Percentiles rank a stretch among this genome's conserved stretches.
phyloP scores from a whole-genome alignment of 1,140 invertebrate genomes.

The Ceratina japonica region DNA sequence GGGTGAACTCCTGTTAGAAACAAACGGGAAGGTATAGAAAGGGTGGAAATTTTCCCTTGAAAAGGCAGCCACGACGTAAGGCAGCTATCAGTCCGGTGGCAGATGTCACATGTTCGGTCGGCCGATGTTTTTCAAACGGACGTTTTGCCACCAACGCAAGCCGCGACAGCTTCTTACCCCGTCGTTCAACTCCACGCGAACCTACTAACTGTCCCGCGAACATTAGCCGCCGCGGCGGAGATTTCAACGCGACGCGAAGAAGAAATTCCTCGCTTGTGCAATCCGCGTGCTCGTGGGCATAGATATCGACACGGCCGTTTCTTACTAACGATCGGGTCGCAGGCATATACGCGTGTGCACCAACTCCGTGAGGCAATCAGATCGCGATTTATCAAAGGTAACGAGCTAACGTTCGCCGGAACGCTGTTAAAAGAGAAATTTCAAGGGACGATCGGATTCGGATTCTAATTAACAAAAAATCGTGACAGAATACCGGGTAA shows the following conservation, averaged over 20 bases:
- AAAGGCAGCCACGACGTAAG: slow-evolving; percentile 46
- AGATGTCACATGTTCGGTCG: slow-evolving; percentile 72
- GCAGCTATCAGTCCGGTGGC: slow-evolving; percentile 58
- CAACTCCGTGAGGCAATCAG: slow-evolving; percentile 6
- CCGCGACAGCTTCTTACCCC: slow-evolving; percentile 72
- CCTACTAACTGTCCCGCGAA: slow-evolving; percentile 75
- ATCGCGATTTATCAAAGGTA: slow-evolving; percentile 19
- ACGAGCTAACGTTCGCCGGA: background rate
- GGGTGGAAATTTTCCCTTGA: slow-evolving; percentile 21
- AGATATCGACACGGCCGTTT: slow-evolving; percentile 43
- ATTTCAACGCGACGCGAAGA: slow-evolving; percentile 44
- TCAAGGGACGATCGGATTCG: background rate
- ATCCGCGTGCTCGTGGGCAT: slow-evolving; percentile 65
- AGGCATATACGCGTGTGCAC: background rate
- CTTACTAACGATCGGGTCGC: slow-evolving; percentile 20
- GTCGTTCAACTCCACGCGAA: slow-evolving; percentile 76
- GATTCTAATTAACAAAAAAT: background rate
- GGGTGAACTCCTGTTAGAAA: background rate
- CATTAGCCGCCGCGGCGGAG: slow-evolving; percentile 61
- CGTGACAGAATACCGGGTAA: background rate
- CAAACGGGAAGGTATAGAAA: background rate
- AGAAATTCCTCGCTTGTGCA: slow-evolving; percentile 78
- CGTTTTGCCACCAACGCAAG: slow-evolving; percentile 72
- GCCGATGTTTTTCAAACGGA: slow-evolving; percentile 75
- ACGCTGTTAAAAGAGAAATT: slow-evolving; percentile 1